phyloP scores from a whole-genome alignment of 2,113 vertebrate species.

The Excalfactoria chinensis region DNA sequence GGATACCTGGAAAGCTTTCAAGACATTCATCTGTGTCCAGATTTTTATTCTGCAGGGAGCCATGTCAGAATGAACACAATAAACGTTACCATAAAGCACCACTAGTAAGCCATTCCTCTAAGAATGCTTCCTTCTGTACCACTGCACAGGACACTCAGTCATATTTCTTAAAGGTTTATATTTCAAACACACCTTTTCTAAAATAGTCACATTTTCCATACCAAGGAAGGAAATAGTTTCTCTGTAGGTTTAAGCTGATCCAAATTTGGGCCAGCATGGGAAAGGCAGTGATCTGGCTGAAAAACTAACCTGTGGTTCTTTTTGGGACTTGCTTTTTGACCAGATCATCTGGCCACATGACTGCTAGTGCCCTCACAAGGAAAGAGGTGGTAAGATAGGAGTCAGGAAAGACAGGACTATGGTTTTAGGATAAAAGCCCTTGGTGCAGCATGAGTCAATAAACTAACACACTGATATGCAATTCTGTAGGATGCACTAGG shows the following conservation, averaged over 20 bases:
- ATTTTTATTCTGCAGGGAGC: neutral
- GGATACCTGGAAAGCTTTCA: constrained; percentile 13
- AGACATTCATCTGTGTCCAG: neutral
- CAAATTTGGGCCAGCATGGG: neutral
- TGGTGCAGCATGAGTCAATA: neutral
- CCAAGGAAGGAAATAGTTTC: neutral
- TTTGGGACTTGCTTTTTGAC: neutral
- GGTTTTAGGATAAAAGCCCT: neutral
- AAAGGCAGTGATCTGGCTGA: neutral
- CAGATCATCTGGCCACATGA: neutral
- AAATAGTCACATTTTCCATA: neutral
- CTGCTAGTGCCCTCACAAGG: neutral
- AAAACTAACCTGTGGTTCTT: neutral
- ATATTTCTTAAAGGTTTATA: neutral
- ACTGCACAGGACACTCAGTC: neutral
- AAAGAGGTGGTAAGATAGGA: neutral
- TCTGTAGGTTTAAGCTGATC: neutral
- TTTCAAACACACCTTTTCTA: neutral
- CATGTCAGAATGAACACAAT: constrained; percentile 5
- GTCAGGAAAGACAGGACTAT: neutral
- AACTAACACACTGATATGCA: too few species aligned
- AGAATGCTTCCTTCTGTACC: neutral
- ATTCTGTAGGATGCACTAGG: neutral
- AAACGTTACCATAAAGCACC: neutral
- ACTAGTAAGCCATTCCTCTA: neutral